These are phyloP conservation scores for Rhabdornis inornatus DNA, from an alignment of 2,113 vertebrate genomes.

Conservation along the genomic window DNA sequence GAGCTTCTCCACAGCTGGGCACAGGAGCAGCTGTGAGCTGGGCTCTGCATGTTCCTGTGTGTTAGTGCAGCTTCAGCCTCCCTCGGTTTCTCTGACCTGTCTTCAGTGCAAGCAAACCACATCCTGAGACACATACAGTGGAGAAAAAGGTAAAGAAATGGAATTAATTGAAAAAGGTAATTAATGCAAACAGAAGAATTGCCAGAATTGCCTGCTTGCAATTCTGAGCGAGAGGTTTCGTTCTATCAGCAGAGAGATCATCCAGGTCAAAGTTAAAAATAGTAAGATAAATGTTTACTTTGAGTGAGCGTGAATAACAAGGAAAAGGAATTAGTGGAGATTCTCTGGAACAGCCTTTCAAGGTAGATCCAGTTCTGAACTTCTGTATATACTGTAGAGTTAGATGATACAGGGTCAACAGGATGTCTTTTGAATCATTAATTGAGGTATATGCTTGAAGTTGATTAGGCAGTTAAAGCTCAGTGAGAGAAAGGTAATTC, in stretches of 20 bases:
- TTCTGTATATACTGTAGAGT: background rate
- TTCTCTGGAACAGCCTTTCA: background rate
- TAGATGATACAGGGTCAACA: background rate
- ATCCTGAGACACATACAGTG: rapidly evolving
- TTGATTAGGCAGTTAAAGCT: background rate
- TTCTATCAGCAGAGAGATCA: background rate
- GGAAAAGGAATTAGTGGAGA: background rate
- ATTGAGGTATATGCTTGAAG: background rate
- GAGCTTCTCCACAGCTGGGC: background rate
- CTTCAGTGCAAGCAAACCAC: background rate
- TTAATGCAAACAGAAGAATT: background rate
- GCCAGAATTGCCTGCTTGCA: background rate
- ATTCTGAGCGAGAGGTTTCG: background rate
- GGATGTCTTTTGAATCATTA: background rate
- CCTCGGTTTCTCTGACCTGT: background rate
- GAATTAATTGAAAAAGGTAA: background rate
- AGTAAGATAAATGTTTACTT: background rate
- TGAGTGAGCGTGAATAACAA: background rate
- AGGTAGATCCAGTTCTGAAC: background rate
- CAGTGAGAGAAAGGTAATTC: background rate
- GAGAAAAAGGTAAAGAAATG: background rate
- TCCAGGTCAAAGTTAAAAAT: background rate
- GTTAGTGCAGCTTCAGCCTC: background rate
- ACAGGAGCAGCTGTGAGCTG: background rate
- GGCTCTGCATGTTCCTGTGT: background rate